phyloP scores from a whole-genome alignment of 2,888 invertebrate species.

The Beris chalybata region DNA sequence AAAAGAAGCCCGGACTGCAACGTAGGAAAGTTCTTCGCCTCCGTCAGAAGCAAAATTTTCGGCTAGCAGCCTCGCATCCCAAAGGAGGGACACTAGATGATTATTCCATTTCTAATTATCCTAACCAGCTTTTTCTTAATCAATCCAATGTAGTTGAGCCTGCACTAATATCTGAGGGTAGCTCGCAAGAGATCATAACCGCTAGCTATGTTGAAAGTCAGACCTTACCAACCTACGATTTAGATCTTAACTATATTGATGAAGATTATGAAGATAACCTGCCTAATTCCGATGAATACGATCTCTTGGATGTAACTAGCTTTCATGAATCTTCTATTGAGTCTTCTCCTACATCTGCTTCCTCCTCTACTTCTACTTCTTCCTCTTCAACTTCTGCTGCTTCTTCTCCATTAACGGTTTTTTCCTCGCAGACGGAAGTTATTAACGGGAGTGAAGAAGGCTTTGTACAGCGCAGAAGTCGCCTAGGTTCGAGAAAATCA shows the following conservation, averaged over 20 bases:
- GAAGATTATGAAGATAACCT: not conserved
- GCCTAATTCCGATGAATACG: not conserved
- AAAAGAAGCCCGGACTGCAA: slow-evolving; percentile 25
- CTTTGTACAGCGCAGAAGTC: slow-evolving; percentile 4
- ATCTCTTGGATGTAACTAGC: slow-evolving; percentile 20
- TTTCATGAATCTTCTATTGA: slow-evolving; percentile 6
- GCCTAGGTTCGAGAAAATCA: too few relatives aligned
- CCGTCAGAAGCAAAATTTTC: slow-evolving; percentile 33
- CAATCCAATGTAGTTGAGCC: not conserved
- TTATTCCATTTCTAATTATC: not conserved
- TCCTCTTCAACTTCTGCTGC: slow-evolving; percentile 11
- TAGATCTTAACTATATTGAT: slow-evolving; percentile 18
- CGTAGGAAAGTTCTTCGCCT: slow-evolving; percentile 24
- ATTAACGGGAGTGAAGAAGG: slow-evolving; percentile 9
- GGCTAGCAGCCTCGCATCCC: slow-evolving; percentile 23
- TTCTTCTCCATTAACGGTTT: slow-evolving; percentile 15
- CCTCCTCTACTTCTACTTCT: slow-evolving; percentile 1
- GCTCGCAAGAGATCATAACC: slow-evolving; percentile 1
- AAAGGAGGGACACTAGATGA: slow-evolving; percentile 28
- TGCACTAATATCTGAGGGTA: slow-evolving; percentile 1
- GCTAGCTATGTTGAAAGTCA: slow-evolving; percentile 17
- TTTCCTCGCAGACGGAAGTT: too few relatives aligned
- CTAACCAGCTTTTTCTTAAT: not conserved
- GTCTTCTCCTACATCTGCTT: not conserved
- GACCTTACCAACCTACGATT: slow-evolving; percentile 21